Percentiles rank a stretch among this genome's conserved stretches.
Conservation (phyloP, 2,113 vertebrate genomes). For the Barnardius zonarius region DNA sequence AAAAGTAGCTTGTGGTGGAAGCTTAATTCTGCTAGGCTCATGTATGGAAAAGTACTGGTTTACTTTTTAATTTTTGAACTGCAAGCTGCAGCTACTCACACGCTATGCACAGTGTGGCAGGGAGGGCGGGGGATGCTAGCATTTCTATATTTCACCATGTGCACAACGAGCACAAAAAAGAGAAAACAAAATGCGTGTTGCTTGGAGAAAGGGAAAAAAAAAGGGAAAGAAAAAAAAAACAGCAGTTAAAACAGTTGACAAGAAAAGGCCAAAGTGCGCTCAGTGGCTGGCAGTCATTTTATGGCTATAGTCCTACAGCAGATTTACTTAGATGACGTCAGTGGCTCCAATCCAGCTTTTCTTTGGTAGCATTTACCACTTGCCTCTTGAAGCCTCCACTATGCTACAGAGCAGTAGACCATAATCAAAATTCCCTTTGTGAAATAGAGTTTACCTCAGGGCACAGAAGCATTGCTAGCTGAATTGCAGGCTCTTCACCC, state of each 20-base stretch:
- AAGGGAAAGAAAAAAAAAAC: not conserved
- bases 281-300: slow-evolving; percentile 81
- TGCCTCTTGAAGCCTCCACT: slow-evolving; percentile 82
- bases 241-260: slow-evolving; percentile 77
- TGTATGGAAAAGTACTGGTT: slow-evolving; percentile 67
- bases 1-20: slow-evolving; percentile 37
- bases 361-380: slow-evolving; percentile 85
- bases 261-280: slow-evolving; percentile 86
- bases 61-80: slow-evolving; percentile 49
- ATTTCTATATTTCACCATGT: not conserved
- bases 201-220: not conserved
- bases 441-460: slow-evolving; percentile 84
- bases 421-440: slow-evolving; percentile 89
- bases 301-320: slow-evolving; percentile 84
- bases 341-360: slow-evolving; percentile 89
- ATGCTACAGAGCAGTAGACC: slow-evolving; percentile 81
- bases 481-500: slow-evolving; percentile 69
- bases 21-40: slow-evolving; percentile 30
- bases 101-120: rapidly evolving
- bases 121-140: not conserved
- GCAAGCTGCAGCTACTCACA: not conserved
- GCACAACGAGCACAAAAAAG: not conserved
- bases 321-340: slow-evolving; percentile 94
- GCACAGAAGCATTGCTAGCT: slow-evolving; percentile 73
- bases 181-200: slow-evolving; percentile 25